Percentiles rank a stretch among this genome's conserved stretches.
These are phyloP conservation scores for Spinibarbus caldwelli DNA, from an alignment of 2,797 vertebrate species.

Conservation along the genomic window DNA sequence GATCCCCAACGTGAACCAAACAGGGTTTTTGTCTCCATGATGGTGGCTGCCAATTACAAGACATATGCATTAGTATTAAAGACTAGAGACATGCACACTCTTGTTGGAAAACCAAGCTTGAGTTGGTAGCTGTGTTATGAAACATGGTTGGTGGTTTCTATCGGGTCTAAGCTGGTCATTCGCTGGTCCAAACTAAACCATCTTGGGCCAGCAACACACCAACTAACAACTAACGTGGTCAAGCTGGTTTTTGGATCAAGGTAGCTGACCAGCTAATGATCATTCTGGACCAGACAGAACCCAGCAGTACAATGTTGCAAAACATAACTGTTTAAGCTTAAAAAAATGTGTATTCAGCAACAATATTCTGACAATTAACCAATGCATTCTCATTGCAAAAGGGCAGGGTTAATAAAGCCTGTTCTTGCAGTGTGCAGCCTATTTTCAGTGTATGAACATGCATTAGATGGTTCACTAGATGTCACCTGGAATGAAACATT, in stretches of 20 bases:
- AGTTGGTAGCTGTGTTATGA: not conserved
- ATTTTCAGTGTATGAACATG: not conserved
- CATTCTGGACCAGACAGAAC: not conserved
- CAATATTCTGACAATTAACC: not conserved
- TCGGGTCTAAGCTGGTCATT: not conserved
- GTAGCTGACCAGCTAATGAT: not conserved
- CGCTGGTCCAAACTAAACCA: not conserved
- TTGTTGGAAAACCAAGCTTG: not conserved
- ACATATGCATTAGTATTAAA: slow-evolving; percentile 60
- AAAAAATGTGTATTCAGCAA: not conserved
- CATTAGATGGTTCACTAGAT: not conserved
- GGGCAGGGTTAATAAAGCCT: too few species aligned
- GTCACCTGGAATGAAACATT: slow-evolving; percentile 93
- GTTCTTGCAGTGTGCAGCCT: not conserved
- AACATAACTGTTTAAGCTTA: not conserved
- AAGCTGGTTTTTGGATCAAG: not conserved
- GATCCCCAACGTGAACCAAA: slow-evolving; percentile 95
- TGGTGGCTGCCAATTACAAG: slow-evolving; percentile 78
- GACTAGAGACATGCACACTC: not conserved
- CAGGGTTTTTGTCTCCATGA: slow-evolving; percentile 88
- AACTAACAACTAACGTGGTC: not conserved
- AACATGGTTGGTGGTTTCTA: not conserved
- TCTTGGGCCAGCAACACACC: not conserved
- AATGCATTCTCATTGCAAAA: not conserved
- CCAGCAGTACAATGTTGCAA: not conserved